phyloP scores from a whole-genome alignment of 2,797 vertebrate species.

The Platalea minor region DNA sequence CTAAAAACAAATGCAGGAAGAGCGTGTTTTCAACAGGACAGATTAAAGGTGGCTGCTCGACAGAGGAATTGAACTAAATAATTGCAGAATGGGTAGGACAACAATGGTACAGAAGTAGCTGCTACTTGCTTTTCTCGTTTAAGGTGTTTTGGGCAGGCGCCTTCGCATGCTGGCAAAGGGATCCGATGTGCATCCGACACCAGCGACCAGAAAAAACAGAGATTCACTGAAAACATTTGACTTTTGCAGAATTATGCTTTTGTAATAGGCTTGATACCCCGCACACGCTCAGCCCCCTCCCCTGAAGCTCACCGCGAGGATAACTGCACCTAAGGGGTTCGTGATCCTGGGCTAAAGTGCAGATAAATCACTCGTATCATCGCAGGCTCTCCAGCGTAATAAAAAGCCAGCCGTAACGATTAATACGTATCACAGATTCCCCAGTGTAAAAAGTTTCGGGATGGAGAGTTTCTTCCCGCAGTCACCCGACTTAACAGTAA shows the following conservation, averaged over 20 bases:
- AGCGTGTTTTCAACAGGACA: not conserved
- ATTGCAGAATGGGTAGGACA: not conserved
- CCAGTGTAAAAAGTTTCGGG: accelerated
- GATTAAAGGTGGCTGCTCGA: not conserved
- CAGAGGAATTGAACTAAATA: not conserved
- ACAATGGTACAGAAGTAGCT: not conserved
- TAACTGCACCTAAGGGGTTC: not conserved
- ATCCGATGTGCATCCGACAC: accelerated
- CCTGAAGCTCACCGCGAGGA: accelerated
- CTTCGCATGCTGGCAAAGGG: not conserved
- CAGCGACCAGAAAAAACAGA: accelerated
- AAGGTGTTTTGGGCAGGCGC: not conserved
- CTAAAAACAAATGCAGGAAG: not conserved
- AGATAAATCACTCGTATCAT: not conserved
- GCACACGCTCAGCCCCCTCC: accelerated
- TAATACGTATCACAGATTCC: accelerated
- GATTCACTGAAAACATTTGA: not conserved
- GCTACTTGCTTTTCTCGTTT: not conserved
- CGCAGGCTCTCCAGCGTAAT: not conserved
- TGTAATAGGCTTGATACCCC: not conserved
- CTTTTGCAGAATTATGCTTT: not conserved
- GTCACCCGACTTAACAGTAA: accelerated
- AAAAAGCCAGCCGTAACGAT: not conserved
- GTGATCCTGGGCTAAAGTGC: accelerated
- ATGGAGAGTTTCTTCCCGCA: not conserved